Evolutionary conservation across 1,140 invertebrate species (phyloP), one percentile per base, ranked within the genome.

Genomic region (Heliconius eleuchia): DNA sequence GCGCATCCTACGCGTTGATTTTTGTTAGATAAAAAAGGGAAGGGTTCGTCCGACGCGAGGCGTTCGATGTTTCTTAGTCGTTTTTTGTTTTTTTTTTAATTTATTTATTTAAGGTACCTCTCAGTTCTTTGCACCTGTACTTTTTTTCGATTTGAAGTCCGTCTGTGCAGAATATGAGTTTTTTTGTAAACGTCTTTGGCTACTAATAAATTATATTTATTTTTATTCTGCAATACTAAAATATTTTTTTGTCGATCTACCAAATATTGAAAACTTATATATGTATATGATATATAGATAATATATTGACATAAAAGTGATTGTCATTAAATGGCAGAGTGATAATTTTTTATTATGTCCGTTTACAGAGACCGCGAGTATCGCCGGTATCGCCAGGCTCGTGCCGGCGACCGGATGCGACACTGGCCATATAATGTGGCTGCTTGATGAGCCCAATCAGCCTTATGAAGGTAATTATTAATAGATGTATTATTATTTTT

Each of bases 371-470:
- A 85, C 89, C 80, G 80, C 86, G 80, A 86, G 85, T 79, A 86
- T 82, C 80, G 87, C 84, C 83, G 87, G 88, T 86, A 87, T 91
- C 86, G 90, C 88, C 88, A 89, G 87, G 88, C 92, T 92, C 89
- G 91, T 93, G 92, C 91, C 92, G 90, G 91, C 92, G 81, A 91
- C 89, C 92, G 92, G 92, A 93, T 94, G 92, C 86, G 88, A 92
- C 85, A 90, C 85, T 86, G 93, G 91, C 88, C 88, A 93, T 92
- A 93, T 92, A 90, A 95, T 95, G 94, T 95, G 94, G 94, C 92
- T 95, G 89, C 93, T 95, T 91, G 93, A 95, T 89, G 93, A 95
- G 90, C 94, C 93, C 85, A 95, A 94, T 89, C 93, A 93, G 86
- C 92, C 92, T 87, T 93, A 94, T 90, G 92, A 93, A 94, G 93